A percentile compares a stretch with the other conserved stretches of the same genome.
Conservation (phyloP, 2,888 invertebrate species). For the Caenorhabditis parvicauda region DNA sequence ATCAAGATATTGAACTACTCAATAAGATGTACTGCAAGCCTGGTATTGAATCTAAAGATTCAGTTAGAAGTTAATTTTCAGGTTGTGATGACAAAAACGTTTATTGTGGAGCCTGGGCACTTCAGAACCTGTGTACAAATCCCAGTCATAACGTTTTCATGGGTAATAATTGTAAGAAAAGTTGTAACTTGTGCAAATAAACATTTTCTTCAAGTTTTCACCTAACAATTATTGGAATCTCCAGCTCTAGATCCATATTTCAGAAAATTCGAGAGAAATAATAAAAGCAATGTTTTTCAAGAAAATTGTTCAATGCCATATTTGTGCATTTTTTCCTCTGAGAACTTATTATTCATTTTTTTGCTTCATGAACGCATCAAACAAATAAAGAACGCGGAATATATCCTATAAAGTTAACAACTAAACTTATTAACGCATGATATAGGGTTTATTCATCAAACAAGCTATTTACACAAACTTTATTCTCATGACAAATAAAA, state of each 20-base stretch:
- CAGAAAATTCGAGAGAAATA: too few species aligned
- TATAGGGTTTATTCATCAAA: conserved; percentile 13
- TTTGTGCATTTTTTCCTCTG: too few species aligned
- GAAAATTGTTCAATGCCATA: too few species aligned
- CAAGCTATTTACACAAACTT: too few species aligned
- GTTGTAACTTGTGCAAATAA: conserved; percentile 48
- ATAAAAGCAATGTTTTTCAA: too few species aligned
- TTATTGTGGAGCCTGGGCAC: conserved; percentile 59
- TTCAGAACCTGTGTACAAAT: conserved; percentile 41
- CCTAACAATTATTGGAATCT: too few species aligned
- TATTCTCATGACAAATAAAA: conserved; percentile 3
- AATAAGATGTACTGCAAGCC: conserved; percentile 58
- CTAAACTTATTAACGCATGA: conserved; percentile 10
- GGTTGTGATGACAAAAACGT: conserved; percentile 53
- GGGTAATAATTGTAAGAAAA: conserved; percentile 52
- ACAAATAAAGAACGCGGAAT: background rate
- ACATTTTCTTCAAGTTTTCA: too few species aligned
- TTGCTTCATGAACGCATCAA: too few species aligned
- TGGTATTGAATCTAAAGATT: conserved; percentile 11
- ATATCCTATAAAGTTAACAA: background rate
- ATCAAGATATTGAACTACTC: conserved; percentile 48
- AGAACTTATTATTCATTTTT: too few species aligned
- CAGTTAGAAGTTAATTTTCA: conserved; percentile 9
- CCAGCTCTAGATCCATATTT: too few species aligned
- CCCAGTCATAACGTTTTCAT: conserved; percentile 49